phyloP scores from a whole-genome alignment of 2,797 vertebrate species.

The Anolis apletophallus region DNA sequence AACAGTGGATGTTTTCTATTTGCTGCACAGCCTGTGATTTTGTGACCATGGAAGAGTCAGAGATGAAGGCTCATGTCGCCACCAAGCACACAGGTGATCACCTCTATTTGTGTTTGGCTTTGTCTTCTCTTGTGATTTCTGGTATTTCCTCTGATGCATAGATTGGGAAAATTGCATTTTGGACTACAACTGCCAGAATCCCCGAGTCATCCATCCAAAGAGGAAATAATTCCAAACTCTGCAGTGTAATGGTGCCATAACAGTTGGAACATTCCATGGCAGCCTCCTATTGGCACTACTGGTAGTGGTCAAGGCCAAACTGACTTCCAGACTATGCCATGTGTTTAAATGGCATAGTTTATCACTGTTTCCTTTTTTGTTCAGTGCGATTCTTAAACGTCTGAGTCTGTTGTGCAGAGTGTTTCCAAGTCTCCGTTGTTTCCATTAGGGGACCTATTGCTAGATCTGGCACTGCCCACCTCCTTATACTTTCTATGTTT shows the following conservation, averaged over 20 bases:
- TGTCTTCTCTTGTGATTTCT: background rate
- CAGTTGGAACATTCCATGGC: slow-evolving; percentile 60
- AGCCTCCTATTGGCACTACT: slow-evolving; percentile 55
- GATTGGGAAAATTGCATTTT: no score
- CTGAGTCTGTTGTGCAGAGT: background rate
- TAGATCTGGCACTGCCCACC: background rate
- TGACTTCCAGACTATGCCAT: background rate
- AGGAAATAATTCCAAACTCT: no score
- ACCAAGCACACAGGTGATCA: slow-evolving; percentile 91
- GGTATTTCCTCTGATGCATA: no score
- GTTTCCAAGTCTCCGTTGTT: slow-evolving; percentile 10
- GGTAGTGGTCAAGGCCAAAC: slow-evolving; percentile 57
- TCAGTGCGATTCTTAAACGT: background rate
- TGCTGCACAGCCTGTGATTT: slow-evolving; percentile 96
- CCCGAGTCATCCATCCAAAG: no score
- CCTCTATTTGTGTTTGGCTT: slow-evolving; percentile 44
- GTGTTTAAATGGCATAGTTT: background rate
- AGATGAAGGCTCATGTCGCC: slow-evolving; percentile 94
- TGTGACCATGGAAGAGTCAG: slow-evolving; percentile 95
- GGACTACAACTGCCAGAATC: background rate
- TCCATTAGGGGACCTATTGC: slow-evolving; percentile 11
- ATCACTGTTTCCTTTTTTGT: background rate
- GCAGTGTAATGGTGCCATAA: no score
- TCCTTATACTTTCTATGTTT: background rate
- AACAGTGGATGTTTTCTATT: slow-evolving; percentile 99